Base-by-base conservation (phyloP, 2,113 vertebrate genomes). In the Apodemus sylvaticus region DNA sequence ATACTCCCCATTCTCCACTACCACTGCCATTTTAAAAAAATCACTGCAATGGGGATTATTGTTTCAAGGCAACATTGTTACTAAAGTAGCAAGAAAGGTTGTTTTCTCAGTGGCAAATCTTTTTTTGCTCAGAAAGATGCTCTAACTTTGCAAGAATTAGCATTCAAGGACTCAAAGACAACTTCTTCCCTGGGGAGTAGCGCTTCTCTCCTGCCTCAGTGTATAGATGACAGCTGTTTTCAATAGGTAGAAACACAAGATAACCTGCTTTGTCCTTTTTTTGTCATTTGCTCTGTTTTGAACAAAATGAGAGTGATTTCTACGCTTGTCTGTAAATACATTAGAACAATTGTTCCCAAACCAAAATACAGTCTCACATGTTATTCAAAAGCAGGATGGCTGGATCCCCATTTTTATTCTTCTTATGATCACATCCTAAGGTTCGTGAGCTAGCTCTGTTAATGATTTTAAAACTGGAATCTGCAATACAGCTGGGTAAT, bases 131-230 rank as follows among this genome's bases (percentile, higher is more conserved):
- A 31, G 81, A 62, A 29, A 83, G 42, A 60, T 83, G 3, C n/a
- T 62, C 58, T 83, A 4, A 9, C 55, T 83, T 62, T 62, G 81
- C 58, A 83, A 42, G 81, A 62, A 42, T 62, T 83, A 31, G n/a
- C 58, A 62, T 42, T 29, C n/a, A 42, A 62, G n/a, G 58, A 62
- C 58, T 14, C 62, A 62, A 74, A 55, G 81, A 42, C 24, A 19
- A 24, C 55, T 42, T 83, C 55, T 22, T 60, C 81, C 81, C 34
- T 1, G 0, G n/a, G 24, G 58, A 31, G 24, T 12, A 0, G 8
- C n/a, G 42, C n/a, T 20, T 83, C 14, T 62, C 24, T 62, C 81
- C 81, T 64, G 55, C 13, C 7, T 45, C 39, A 3, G n/a, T 31
- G 14, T 83, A 17, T 42, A 17, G 81, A 64, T 62, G 81, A 31